Evolutionary conservation across 1,140 invertebrate species (phyloP), one percentile per base, ranked within the genome.

Genomic region (Andrena cerasifolii): DNA sequence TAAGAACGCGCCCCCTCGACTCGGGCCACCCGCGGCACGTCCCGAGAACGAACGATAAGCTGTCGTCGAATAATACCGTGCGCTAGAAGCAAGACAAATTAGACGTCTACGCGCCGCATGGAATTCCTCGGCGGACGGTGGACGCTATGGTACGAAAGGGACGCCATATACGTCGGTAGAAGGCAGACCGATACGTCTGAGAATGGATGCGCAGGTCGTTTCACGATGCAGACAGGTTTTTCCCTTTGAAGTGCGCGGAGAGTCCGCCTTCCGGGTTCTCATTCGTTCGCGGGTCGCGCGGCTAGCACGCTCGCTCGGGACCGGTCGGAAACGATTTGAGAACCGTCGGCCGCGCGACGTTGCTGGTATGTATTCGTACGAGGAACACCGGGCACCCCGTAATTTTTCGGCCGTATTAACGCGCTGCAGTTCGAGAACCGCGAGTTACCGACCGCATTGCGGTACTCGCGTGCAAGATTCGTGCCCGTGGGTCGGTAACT

Each of bases 181-280:
- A 74, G 68, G 12, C 51, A 33, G 40, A n/a, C 21, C 54, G 61
- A 43, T 74, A 49, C 63, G 53, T 31, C 49, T 49, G 58, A 70
- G 63, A 67, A 78, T 75, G 78, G 71, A 78, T 76, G 66, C 83
- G 66, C 84, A 84, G 84, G 83, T 82, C 79, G 73, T 80, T 81
- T 45, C 83, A 54, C 77, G 79, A 76, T 59, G 67, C 82, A 54
- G 84, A 84, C 84, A 84, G 84, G 84, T 85, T 85, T 85, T 85
- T 81, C 75, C 68, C 79, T 58, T 36, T 56, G 59, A 49, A 73
- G 74, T 56, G 53, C 65, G 28, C 47, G 40, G 40, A 28, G 70
- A 51, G 73, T 43, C 58, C 77, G 78, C 68, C 83, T 85, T 80
- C 73, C 78, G 82, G 83, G 78, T 84, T 84, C 83, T 84, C 83